A percentile compares a stretch with the other conserved stretches of the same genome.
These are phyloP conservation scores for Anthrax anthrax DNA, from an alignment of 2,888 invertebrate species.

Conservation along the genomic window DNA sequence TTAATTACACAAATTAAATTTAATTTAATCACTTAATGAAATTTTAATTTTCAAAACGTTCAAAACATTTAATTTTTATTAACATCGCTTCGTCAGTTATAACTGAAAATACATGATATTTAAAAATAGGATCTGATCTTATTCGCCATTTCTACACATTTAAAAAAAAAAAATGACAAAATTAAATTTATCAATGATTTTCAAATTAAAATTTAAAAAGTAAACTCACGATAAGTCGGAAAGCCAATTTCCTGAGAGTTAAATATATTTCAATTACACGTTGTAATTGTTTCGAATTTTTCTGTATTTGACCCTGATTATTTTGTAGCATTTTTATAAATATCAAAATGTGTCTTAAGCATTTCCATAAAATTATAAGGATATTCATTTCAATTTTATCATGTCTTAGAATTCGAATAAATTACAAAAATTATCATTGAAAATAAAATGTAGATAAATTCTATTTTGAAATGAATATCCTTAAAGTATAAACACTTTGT, in stretches of 20 bases:
- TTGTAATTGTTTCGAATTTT: slow-evolving; percentile 3
- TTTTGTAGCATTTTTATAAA: slow-evolving; percentile 15
- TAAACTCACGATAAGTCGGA: slow-evolving; percentile 13
- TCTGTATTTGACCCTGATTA: slow-evolving; percentile 10
- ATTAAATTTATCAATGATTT: too few relatives aligned
- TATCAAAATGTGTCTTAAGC: slow-evolving; percentile 3
- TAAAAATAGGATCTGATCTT: not conserved
- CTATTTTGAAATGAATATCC: too few relatives aligned
- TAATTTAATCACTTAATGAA: too few relatives aligned
- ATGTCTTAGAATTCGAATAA: too few relatives aligned
- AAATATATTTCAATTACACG: slow-evolving; percentile 4
- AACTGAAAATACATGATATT: not conserved
- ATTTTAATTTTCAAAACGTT: too few relatives aligned
- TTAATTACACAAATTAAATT: too few relatives aligned
- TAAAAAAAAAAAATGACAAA: too few relatives aligned
- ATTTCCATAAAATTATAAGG: not conserved
- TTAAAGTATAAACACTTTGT: too few relatives aligned
- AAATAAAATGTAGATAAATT: too few relatives aligned
- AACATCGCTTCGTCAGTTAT: not conserved
- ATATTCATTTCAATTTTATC: too few relatives aligned
- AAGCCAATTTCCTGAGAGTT: slow-evolving; percentile 8
- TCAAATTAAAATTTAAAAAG: not conserved
- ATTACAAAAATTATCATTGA: too few relatives aligned
- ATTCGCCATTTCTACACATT: not conserved
- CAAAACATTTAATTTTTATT: too few relatives aligned